Evolutionary conservation across 2,113 vertebrate genomes (phyloP).

Genomic region (Microcebus murinus): DNA sequence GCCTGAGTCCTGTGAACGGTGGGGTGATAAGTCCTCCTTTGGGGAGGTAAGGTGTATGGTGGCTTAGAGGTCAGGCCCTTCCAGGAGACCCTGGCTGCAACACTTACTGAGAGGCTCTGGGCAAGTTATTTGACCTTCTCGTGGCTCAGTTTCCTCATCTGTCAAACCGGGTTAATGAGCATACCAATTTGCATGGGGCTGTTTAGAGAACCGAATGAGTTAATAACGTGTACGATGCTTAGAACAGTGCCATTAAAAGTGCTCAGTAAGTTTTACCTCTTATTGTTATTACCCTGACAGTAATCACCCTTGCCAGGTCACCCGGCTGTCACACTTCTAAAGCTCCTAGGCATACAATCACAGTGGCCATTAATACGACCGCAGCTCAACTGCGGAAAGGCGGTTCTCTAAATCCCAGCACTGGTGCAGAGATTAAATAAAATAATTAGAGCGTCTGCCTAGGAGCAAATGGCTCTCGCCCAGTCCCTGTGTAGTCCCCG

Average conservation of each 20-base stretch:
- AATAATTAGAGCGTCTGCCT: neutral
- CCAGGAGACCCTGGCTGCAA: neutral
- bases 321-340: neutral
- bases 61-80: neutral
- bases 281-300: neutral
- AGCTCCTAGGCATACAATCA: neutral
- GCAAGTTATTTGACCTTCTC: neutral
- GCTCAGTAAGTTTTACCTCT: neutral
- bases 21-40: neutral
- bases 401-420: neutral
- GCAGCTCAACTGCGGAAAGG: neutral
- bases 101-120: neutral
- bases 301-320: neutral
- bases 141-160: neutral
- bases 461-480: accelerated
- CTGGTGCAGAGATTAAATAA: neutral
- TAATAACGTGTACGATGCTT: neutral
- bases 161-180: neutral
- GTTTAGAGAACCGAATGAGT: neutral
- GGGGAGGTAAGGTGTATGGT: neutral
- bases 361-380: neutral
- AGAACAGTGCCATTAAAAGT: neutral
- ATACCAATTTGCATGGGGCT: neutral
- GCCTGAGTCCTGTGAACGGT: neutral
- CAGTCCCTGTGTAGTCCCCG: neutral